Base-by-base conservation (phyloP, 2,888 invertebrate species). In the Polydrusus cervinus region DNA sequence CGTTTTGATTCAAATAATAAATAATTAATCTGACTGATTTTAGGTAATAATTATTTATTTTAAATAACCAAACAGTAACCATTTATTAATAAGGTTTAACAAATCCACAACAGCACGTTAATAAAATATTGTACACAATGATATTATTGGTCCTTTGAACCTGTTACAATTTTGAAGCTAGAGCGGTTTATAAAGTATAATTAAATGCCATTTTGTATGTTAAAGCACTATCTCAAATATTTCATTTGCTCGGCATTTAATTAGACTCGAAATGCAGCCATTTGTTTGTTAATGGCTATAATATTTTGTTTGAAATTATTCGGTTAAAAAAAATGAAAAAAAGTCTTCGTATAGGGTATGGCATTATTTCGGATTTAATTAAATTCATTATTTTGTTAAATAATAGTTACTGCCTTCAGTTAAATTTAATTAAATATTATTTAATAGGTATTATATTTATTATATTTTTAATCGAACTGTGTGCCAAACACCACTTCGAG, bases 161-260 rank as follows among this genome's bases (percentile, higher is more conserved):
- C 20, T 25, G 53, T 53, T 25, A 53, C 3, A 25, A 49, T 49
- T 67, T 67, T 49, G 16, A 76, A 73, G 38, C 67, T 16, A 62
- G 53, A 73, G 49, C 57, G 49, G 69, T 73, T 76, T 64, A 76
- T 76, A 72, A 75, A 75, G 67, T 68, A 66, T 70, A 76, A 76
- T 76, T 71, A 73, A 73, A 76, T 53, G 69, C 73, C 65, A 51
- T 72, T 72, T 55, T 75, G 67, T 75, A 71, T 75, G 67, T 67
- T 43, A 38, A 65, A 49, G 8, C 47, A 64, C 53, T 55, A 71
- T 55, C 64, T 53, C 73, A 68, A 62, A 73, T 73, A 73, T 68
- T 73, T 68, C 68, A 62, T 73, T 73, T 68, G 55, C 62, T 16
- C 49, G 13, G 25, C 60, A 16, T 72, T 72, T 72, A 72, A 72